These are phyloP conservation scores for Pangasius macronema DNA, from an alignment of 2,797 vertebrate species.

Conservation along the genomic window DNA sequence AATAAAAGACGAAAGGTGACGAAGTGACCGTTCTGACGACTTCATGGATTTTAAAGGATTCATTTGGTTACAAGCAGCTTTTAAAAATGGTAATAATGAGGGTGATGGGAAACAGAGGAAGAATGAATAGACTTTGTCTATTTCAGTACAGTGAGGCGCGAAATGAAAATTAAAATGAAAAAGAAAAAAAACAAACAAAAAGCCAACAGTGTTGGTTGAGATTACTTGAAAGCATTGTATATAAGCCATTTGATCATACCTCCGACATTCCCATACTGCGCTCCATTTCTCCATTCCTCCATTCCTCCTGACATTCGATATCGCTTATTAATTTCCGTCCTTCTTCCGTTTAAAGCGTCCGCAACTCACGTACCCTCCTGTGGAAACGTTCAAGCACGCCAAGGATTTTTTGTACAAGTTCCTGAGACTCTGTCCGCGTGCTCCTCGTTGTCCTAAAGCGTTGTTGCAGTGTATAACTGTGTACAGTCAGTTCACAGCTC, in stretches of 20 bases:
- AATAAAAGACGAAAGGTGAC: constrained; percentile 64
- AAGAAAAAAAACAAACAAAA: background rate
- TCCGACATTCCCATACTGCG: constrained; percentile 25
- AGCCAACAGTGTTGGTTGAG: constrained; percentile 26
- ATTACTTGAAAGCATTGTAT: constrained; percentile 52
- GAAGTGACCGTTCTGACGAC: background rate
- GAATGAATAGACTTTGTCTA: background rate
- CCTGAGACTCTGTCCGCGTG: background rate
- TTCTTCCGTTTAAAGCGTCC: background rate
- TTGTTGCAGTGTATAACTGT: background rate
- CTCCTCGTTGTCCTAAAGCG: background rate
- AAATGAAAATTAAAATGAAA: background rate
- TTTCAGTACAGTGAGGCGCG: background rate
- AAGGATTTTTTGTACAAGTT: background rate
- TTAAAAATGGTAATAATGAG: background rate
- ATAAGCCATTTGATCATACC: constrained; percentile 38
- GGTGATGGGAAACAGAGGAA: no score
- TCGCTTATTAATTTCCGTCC: background rate
- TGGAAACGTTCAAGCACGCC: background rate
- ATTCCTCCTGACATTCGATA: background rate
- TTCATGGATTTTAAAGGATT: constrained; percentile 11
- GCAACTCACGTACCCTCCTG: background rate
- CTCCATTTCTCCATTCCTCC: background rate
- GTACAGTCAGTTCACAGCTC: background rate
- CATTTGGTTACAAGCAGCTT: constrained; percentile 21